Percentiles rank a stretch among this genome's conserved stretches.
phyloP scores from a whole-genome alignment of 2,797 vertebrate species.

The Sebastiscus albofasciatus region DNA sequence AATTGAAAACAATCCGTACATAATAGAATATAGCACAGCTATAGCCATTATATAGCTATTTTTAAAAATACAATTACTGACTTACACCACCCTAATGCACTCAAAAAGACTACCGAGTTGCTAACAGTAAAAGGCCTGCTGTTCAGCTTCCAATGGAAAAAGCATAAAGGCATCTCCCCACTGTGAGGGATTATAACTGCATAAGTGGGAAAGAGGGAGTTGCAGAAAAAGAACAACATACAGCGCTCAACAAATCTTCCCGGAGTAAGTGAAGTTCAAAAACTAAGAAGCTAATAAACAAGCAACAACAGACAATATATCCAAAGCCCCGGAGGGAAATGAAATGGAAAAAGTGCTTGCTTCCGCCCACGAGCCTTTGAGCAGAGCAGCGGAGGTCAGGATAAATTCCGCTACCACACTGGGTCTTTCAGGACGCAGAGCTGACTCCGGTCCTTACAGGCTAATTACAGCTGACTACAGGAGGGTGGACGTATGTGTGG shows the following conservation, averaged over 20 bases:
- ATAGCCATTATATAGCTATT: not conserved
- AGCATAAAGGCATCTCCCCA: constrained; percentile 7
- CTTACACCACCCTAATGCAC: not conserved
- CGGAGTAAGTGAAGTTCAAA: constrained; percentile 52
- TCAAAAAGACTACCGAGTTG: not conserved
- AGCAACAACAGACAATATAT: constrained; percentile 62
- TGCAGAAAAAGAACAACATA: constrained; percentile 39
- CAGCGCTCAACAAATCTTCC: constrained; percentile 42
- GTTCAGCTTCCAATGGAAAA: constrained; percentile 10
- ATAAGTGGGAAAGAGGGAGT: constrained; percentile 36
- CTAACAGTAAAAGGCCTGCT: constrained; percentile 5
- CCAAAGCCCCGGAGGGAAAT: constrained; percentile 55
- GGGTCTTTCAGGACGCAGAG: constrained; percentile 38
- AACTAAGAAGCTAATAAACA: constrained; percentile 62
- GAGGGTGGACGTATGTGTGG: constrained; percentile 4
- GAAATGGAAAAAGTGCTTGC: constrained; percentile 65
- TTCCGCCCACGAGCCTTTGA: constrained; percentile 51
- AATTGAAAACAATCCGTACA: not conserved
- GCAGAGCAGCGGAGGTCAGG: constrained; percentile 45
- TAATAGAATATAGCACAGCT: not conserved
- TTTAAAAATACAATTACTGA: not conserved
- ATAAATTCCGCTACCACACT: constrained; percentile 31
- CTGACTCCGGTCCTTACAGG: constrained; percentile 56
- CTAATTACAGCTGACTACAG: constrained; percentile 56
- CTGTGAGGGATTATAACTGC: constrained; percentile 32